A percentile compares a stretch with the other conserved stretches of the same genome.
Conservation (phyloP, 2,888 invertebrate genomes). For the Drosophila barbarae region DNA sequence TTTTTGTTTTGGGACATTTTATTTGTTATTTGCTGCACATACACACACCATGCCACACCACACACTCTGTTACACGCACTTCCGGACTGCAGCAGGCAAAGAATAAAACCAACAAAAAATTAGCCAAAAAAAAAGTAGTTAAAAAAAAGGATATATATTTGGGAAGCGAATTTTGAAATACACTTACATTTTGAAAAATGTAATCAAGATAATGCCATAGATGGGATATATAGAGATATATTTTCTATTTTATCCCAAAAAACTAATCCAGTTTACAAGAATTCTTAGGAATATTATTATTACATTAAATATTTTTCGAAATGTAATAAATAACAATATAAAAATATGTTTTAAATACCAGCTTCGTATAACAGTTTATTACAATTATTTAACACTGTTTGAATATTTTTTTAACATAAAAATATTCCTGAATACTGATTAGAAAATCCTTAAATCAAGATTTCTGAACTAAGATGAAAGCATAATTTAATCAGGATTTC, state of each 20-base stretch:
- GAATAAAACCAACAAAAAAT: conserved; percentile 31
- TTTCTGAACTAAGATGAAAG: neutral
- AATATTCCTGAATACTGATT: neutral
- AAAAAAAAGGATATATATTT: neutral
- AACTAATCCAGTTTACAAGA: no score
- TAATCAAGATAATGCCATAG: no score
- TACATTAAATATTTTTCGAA: no score
- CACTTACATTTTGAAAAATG: neutral
- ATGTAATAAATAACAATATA: no score
- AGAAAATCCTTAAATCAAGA: neutral
- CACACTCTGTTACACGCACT: conserved; percentile 60
- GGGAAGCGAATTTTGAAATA: conserved; percentile 9
- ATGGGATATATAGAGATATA: no score
- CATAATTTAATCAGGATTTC: neutral
- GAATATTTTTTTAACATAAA: no score
- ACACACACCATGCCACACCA: conserved; percentile 7
- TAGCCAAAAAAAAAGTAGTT: conserved; percentile 16
- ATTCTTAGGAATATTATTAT: no score
- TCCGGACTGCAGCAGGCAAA: conserved; percentile 49
- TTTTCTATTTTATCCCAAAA: no score
- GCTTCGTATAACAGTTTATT: neutral
- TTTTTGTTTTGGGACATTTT: conserved; percentile 67
- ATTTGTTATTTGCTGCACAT: conserved; percentile 41
- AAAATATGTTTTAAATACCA: no score
- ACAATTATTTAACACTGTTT: neutral